phyloP scores from a whole-genome alignment of 2,113 vertebrate species.

The Gasterosteus aculeatus region DNA sequence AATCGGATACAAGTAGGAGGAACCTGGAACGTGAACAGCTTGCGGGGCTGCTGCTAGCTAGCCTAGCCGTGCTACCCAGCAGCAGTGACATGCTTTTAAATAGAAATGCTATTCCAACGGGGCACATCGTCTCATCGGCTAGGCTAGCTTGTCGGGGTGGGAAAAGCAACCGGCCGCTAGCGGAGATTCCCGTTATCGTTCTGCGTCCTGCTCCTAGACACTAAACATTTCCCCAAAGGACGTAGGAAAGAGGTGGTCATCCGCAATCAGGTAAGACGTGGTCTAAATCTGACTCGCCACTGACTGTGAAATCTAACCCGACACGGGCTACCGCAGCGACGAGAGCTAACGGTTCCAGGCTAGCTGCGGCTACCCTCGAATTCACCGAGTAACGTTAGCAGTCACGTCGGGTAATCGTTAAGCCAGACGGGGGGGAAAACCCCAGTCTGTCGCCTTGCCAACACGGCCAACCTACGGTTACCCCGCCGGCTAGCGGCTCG shows the following conservation, averaged over 20 bases:
- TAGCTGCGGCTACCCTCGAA: slow-evolving; percentile 33
- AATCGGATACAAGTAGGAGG: slow-evolving; percentile 44
- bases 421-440: slow-evolving; percentile 33
- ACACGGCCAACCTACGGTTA: slow-evolving; percentile 46
- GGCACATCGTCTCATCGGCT: slow-evolving; percentile 58
- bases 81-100: slow-evolving; percentile 70
- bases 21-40: slow-evolving; percentile 27
- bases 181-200: slow-evolving; percentile 24
- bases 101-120: slow-evolving; percentile 73
- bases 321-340: slow-evolving; percentile 27
- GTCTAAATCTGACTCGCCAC: slow-evolving; percentile 38
- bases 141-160: slow-evolving; percentile 60
- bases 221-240: slow-evolving; percentile 16
- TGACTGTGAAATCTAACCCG: slow-evolving; percentile 19
- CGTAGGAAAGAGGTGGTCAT: slow-evolving; percentile 47
- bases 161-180: slow-evolving; percentile 30
- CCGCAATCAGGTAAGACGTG: slow-evolving; percentile 68
- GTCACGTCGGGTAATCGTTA: slow-evolving; percentile 49
- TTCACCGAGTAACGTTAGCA: slow-evolving; percentile 34
- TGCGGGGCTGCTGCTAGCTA: slow-evolving; percentile 56
- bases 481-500: slow-evolving; percentile 13
- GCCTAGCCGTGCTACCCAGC: slow-evolving; percentile 59
- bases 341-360: slow-evolving; percentile 31
- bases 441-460: slow-evolving; percentile 40
- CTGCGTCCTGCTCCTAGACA: slow-evolving; percentile 15